Evolutionary conservation across 2,797 vertebrate species (phyloP).

Genomic region (Potorous gilbertii): DNA sequence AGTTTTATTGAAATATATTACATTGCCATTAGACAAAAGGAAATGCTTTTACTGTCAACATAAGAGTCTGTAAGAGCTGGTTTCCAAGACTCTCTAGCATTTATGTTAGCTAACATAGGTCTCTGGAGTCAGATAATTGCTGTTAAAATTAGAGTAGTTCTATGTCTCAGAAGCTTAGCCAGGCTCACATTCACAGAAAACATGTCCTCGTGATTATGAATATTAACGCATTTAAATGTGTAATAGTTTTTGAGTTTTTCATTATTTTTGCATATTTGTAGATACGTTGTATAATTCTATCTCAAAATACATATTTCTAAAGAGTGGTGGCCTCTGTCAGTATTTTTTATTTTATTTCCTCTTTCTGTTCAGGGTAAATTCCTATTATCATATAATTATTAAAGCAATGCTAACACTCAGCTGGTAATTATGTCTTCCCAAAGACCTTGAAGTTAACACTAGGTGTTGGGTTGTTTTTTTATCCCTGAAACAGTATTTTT

Average conservation of each 20-base stretch:
- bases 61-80: constrained; percentile 52
- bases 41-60: constrained; percentile 71
- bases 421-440: not conserved
- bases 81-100: constrained; percentile 60
- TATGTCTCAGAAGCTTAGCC: constrained; percentile 42
- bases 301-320: constrained; percentile 52
- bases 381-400: not conserved
- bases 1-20: constrained; percentile 68
- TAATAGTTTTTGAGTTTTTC: constrained; percentile 56
- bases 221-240: constrained; percentile 73
- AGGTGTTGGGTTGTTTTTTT: not conserved
- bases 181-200: constrained; percentile 59
- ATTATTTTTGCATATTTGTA: constrained; percentile 57
- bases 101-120: constrained; percentile 63
- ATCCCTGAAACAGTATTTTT: not conserved
- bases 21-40: constrained; percentile 74
- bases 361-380: constrained; percentile 41
- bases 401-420: constrained; percentile 15
- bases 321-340: not conserved
- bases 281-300: constrained; percentile 70
- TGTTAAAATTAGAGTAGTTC: constrained; percentile 66
- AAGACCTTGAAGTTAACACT: not conserved
- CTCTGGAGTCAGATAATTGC: constrained; percentile 69
- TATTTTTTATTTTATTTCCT: not conserved
- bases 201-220: constrained; percentile 64